phyloP scores from a whole-genome alignment of 2,797 vertebrate species.

The Rachycentron canadum region DNA sequence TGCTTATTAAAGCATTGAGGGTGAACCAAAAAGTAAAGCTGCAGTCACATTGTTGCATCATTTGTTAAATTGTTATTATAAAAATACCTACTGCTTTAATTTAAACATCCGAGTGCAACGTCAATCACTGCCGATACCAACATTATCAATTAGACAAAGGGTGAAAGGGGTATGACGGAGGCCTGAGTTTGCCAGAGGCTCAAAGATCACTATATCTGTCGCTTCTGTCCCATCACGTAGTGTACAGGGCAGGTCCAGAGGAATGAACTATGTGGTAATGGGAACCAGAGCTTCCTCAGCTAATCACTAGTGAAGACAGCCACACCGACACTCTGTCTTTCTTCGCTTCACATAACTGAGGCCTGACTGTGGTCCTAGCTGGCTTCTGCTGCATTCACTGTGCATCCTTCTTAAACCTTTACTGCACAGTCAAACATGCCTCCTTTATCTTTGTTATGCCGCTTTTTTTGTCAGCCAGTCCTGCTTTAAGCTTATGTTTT shows the following conservation, averaged over 20 bases:
- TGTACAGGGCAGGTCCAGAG: slow-evolving; percentile 30
- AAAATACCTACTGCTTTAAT: neutral
- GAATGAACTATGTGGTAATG: slow-evolving; percentile 53
- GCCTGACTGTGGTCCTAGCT: slow-evolving; percentile 4
- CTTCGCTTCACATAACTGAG: neutral
- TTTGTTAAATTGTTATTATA: neutral
- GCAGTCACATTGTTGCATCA: neutral
- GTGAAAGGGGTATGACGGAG: neutral
- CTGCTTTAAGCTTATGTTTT: neutral
- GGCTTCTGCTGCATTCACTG: neutral
- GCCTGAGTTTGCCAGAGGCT: neutral
- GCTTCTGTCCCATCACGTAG: neutral
- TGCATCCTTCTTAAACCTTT: slow-evolving; percentile 34
- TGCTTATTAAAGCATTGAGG: neutral
- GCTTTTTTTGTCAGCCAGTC: neutral
- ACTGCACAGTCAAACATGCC: slow-evolving; percentile 6
- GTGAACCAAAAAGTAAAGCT: neutral
- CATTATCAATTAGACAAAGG: too few species aligned
- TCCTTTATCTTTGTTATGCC: slow-evolving; percentile 5
- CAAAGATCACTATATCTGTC: neutral
- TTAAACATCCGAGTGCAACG: neutral
- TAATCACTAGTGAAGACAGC: slow-evolving; percentile 57
- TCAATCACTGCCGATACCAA: neutral
- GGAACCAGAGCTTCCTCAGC: slow-evolving; percentile 58
- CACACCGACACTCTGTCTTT: slow-evolving; percentile 51